phyloP scores from a whole-genome alignment of 2,113 vertebrate genomes.

The Casuarius casuarius region DNA sequence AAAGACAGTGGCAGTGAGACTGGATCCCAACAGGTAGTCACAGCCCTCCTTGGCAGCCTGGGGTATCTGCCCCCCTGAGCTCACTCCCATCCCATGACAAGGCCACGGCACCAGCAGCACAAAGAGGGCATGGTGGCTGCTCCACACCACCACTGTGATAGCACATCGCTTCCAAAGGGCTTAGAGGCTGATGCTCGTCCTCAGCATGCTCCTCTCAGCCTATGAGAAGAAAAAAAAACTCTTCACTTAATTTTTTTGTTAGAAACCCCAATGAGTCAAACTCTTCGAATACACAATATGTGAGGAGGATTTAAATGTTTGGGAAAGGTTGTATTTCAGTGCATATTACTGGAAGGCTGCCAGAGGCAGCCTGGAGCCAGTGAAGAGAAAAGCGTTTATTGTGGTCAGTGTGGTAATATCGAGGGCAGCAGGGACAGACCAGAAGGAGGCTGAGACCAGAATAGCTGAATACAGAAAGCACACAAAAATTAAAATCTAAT shows the following conservation, averaged over 20 bases:
- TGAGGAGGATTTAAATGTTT: slow-evolving; percentile 21
- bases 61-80: neutral
- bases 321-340: neutral
- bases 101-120: neutral
- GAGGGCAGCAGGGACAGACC: neutral
- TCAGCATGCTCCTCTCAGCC: neutral
- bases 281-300: neutral
- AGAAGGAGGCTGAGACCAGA: slow-evolving; percentile 23
- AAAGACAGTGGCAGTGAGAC: neutral
- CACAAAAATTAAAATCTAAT: slow-evolving; percentile 24
- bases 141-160: neutral
- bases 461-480: neutral
- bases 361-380: slow-evolving; percentile 17
- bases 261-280: neutral
- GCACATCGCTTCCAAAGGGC: neutral
- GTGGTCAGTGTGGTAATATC: slow-evolving; percentile 11
- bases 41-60: neutral
- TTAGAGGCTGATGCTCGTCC: neutral
- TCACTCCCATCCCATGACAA: neutral
- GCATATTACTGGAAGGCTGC: slow-evolving; percentile 35
- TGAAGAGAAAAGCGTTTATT: slow-evolving; percentile 28
- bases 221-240: neutral
- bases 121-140: neutral
- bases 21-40: neutral
- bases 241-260: neutral